Evolutionary conservation across 2,888 invertebrate genomes (phyloP), one percentile per base, ranked within the genome.

Genomic region (Pristionchus entomophagus): DNA sequence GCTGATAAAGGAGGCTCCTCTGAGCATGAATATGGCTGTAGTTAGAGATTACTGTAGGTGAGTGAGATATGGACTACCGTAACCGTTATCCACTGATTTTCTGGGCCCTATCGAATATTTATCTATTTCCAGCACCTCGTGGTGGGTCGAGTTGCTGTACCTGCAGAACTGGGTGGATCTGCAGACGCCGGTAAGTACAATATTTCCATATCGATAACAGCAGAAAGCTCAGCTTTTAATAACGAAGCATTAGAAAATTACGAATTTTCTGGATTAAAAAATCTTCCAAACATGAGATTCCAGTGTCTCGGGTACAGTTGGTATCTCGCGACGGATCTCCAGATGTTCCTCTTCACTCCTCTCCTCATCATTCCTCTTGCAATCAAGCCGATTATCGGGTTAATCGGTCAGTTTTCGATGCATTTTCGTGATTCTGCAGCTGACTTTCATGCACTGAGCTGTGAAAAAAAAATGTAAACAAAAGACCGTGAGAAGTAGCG

Each of bases 331-430:
- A 69, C 84, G 1, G 86, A 86, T 10, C 73, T 86, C 80, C 86
- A 86, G 73, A 86, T 86, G 59, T 86, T 56, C 56, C 14, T 86
- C 53, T 86, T 86, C 85, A 77, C 86, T 4, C 86, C 86, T 1
- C 80, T 85, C 1, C n/a, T n/a, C n/a, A n/a, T n/a, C n/a, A n/a
- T n/a, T n/a, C n/a, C n/a, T n/a, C n/a, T n/a, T n/a, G n/a, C 56
- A 85, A 10, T 85, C 51, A 65, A 81, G 73, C 87, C 87, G 5
- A n/a, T 85, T 19, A 35, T 87, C 22, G 87, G 87, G 2, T 45
- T 22, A 41, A 10, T 86, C 17, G 26, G n/a, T 82, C 14, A 22
- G 85, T 26, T 56, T 19, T 22, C n/a, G n/a, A 22, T n/a, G n/a
- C n/a, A n/a, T n/a, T n/a, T n/a, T n/a, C n/a, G n/a, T n/a, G n/a